Percentiles rank a stretch among this genome's conserved stretches.
These are phyloP conservation scores for Tetheella fluctuosa DNA, from an alignment of 2,888 invertebrate genomes.

Conservation along the genomic window DNA sequence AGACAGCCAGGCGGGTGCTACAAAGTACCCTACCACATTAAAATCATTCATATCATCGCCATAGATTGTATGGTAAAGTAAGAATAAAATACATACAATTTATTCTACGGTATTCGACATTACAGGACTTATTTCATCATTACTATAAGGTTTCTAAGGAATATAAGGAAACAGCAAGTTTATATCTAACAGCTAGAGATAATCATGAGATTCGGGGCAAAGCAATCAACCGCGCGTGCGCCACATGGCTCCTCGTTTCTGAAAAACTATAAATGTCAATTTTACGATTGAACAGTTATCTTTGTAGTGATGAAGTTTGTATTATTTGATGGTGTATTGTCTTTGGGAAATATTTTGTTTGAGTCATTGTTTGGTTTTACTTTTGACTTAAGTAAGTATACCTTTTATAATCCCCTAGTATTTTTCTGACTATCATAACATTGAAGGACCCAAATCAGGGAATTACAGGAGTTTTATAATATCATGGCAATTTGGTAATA, in stretches of 20 bases:
- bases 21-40: too few relatives aligned
- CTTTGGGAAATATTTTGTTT: background rate
- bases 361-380: background rate
- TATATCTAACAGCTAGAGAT: background rate
- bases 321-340: background rate
- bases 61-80: too few relatives aligned
- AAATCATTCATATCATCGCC: too few relatives aligned
- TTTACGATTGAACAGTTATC: constrained; percentile 2
- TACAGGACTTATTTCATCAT: background rate
- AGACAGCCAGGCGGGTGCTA: too few relatives aligned
- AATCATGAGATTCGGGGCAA: background rate
- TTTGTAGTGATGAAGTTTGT: background rate
- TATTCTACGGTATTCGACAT: too few relatives aligned
- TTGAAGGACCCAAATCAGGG: too few relatives aligned
- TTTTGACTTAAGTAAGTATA: too few relatives aligned
- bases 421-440: background rate
- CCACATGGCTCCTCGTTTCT: background rate
- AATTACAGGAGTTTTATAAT: too few relatives aligned
- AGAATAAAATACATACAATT: too few relatives aligned
- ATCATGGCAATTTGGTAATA: too few relatives aligned
- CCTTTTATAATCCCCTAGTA: too few relatives aligned
- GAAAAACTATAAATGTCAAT: constrained; percentile 11
- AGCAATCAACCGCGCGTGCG: constrained; percentile 7
- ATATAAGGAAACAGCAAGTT: too few relatives aligned
- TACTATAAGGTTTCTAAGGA: background rate